Conservation (phyloP, 2,113 vertebrate species). For the Centropus bengalensis region DNA sequence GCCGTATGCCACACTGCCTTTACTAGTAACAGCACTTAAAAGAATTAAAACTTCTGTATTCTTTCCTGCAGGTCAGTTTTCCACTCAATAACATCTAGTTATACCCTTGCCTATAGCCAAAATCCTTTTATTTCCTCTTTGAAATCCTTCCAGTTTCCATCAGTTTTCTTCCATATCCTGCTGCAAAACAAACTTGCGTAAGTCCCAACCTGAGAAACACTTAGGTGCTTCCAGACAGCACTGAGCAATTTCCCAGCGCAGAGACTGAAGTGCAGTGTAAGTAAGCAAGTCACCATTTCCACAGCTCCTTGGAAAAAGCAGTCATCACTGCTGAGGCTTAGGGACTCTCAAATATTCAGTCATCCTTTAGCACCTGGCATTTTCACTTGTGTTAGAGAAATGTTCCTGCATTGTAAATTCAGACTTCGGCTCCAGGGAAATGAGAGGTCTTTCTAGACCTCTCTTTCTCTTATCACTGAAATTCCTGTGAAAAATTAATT, state of each 20-base stretch:
- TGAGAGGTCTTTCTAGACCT: background rate
- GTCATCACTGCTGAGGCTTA: background rate
- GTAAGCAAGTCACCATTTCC: background rate
- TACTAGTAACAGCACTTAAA: background rate
- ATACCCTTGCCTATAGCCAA: rapidly evolving
- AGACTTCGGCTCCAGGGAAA: background rate
- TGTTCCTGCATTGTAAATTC: background rate
- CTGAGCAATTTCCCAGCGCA: background rate
- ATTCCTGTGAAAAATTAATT: background rate
- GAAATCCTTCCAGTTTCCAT: background rate
- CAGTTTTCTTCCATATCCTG: background rate
- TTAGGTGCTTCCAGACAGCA: background rate
- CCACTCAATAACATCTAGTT: background rate
- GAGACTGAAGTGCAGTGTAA: background rate
- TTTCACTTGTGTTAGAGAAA: background rate
- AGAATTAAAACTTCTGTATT: background rate
- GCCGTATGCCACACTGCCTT: background rate
- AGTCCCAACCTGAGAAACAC: background rate
- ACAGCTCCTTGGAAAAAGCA: background rate
- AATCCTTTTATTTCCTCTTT: background rate
- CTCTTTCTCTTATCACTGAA: background rate
- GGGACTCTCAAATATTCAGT: background rate
- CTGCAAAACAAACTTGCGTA: background rate
- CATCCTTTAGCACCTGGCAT: background rate
- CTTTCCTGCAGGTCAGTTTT: background rate